Evolutionary conservation across 2,888 invertebrate species (phyloP), one percentile per base, ranked within the genome.

Genomic region (Augochlorella aurata): DNA sequence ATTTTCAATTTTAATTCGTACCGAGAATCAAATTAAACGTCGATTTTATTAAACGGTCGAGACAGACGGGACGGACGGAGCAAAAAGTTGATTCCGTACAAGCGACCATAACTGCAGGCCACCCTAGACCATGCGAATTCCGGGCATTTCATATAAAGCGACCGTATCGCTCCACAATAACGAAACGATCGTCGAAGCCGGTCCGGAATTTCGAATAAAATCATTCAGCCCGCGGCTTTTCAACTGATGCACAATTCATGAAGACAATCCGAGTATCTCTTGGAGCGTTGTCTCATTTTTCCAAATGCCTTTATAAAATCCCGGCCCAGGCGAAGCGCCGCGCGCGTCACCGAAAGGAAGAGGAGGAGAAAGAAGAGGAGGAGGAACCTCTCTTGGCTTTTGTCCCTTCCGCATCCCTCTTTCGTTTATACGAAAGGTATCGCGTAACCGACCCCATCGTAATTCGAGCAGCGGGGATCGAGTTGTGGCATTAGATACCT

Each of bases 231-330:
- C 58, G 38, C 29, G 79, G 77, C 74, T 81, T 88, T 68, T 66
- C 81, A 71, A 58, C 81, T 81, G 84, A 87, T 88, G 83, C 83
- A 88, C 83, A 88, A 88, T 88, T 87, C 89, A 88, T 88, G 88
- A 88, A 88, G 85, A 84, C 81, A 81, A 79, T 82, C 80, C 83
- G 68, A 66, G 66, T 77, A 69, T 71, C 68, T 74, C 63, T 61
- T 71, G 68, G 65, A 75, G 74, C 85, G 75, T 81, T 83, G 88
- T 88, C 87, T 88, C 88, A 83, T 88, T 88, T 84, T 87, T 87
- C 87, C 87, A 82, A 85, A 87, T 83, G 85, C 81, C 74, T 77
- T 68, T 81, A 77, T 78, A 77, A 87, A 85, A 88, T 85, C 84
- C 88, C 79, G 47, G 68, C 49, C 71, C 38, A n/a, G 49, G 47